Evolutionary conservation across 2,888 invertebrate genomes (phyloP).

Genomic region (Teinopalpus imperialis): DNA sequence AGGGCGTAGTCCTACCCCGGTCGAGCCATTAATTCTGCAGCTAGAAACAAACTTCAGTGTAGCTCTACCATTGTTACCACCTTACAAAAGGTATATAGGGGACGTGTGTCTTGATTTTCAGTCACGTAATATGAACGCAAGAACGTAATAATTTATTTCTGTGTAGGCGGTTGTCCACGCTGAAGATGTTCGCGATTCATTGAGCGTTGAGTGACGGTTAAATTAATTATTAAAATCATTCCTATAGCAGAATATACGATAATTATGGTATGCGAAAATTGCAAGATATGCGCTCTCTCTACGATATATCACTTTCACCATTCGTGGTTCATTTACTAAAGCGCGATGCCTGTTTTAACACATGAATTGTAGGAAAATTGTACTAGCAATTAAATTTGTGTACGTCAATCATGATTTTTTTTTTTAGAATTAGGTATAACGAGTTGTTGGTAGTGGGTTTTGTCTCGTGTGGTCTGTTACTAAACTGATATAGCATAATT

Average conservation of each 20-base stretch:
- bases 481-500: no score
- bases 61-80: no score
- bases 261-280: constrained; percentile 18
- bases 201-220: background rate
- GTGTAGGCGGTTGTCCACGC: constrained; percentile 4
- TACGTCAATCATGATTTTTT: no score
- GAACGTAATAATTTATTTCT: constrained; percentile 2
- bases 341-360: constrained; percentile 3
- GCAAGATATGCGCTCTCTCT: constrained; percentile 24
- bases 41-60: no score
- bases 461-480: no score
- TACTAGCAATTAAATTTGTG: background rate
- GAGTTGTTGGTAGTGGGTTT: no score
- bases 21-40: no score
- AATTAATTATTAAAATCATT: constrained; percentile 11
- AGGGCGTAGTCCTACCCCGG: no score
- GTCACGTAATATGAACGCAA: constrained; percentile 35
- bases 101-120: constrained; percentile 34
- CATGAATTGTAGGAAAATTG: constrained; percentile 5
- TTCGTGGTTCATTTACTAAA: constrained; percentile 20
- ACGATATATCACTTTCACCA: constrained; percentile 26
- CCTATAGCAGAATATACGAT: constrained; percentile 2
- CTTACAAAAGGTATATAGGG: no score
- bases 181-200: constrained; percentile 7
- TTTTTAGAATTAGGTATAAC: no score